These are phyloP conservation scores for Rhabdomys dilectus DNA, from an alignment of 2,113 vertebrate species.

Conservation along the genomic window DNA sequence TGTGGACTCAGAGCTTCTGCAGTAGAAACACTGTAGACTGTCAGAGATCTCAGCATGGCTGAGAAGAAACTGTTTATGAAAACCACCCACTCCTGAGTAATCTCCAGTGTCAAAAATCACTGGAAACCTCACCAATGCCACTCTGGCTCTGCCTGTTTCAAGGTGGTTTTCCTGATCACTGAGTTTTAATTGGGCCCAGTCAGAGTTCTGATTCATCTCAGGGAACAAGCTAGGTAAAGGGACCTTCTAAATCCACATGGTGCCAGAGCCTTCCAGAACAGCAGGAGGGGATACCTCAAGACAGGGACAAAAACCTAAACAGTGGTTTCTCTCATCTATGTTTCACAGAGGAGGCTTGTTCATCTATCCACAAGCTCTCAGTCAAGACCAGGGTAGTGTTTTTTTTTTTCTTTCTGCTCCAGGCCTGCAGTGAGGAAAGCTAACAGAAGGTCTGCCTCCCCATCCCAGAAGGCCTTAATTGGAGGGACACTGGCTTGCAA, in stretches of 20 bases:
- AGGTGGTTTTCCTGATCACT: background rate
- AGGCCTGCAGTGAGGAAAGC: background rate
- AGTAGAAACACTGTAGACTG: background rate
- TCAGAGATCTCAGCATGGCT: background rate
- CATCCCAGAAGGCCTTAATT: background rate
- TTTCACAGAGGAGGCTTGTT: background rate
- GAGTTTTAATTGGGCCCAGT: background rate
- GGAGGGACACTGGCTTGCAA: background rate
- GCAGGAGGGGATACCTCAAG: background rate
- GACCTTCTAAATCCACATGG: background rate
- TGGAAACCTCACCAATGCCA: background rate
- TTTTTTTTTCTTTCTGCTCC: slow-evolving; percentile 16
- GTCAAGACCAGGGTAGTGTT: background rate
- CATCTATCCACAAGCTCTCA: background rate
- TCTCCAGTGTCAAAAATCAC: background rate
- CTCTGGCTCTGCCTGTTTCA: background rate
- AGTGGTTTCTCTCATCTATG: background rate
- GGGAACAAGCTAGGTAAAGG: background rate
- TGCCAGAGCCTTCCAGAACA: slow-evolving; percentile 8
- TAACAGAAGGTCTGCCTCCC: background rate
- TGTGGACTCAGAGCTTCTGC: background rate
- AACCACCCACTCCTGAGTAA: background rate
- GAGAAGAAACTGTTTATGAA: background rate
- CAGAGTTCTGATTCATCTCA: background rate
- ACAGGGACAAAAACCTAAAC: background rate